Evolutionary conservation across 2,888 invertebrate genomes (phyloP).

Genomic region (Cryptops parisi): DNA sequence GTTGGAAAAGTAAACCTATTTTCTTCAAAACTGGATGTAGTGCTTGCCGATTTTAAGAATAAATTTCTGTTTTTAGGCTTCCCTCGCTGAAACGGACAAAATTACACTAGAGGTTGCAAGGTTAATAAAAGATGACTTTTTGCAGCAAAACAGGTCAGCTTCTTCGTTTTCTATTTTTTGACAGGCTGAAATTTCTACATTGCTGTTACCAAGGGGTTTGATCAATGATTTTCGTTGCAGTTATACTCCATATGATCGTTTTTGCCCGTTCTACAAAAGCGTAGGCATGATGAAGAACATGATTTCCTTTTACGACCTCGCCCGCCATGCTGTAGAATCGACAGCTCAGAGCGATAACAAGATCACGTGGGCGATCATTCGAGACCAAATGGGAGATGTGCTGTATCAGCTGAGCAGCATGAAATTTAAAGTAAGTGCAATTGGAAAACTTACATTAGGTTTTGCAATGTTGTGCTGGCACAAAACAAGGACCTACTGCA

Average conservation of each 20-base stretch:
- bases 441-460: too few species aligned
- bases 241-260: conserved; percentile 85
- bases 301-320: conserved; percentile 96
- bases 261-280: conserved; percentile 99
- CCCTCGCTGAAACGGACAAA: conserved; percentile 96
- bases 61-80: conserved; percentile 41
- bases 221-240: conserved; percentile 31
- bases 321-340: conserved; percentile 92
- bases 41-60: background rate
- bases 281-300: conserved; percentile 98
- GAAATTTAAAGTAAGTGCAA: conserved; percentile 96
- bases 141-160: conserved; percentile 89
- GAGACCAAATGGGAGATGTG: conserved; percentile 90
- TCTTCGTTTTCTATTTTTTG: too few species aligned
- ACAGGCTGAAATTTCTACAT: too few species aligned
- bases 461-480: too few species aligned
- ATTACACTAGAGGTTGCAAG: conserved; percentile 98
- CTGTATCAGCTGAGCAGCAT: conserved; percentile 95
- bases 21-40: background rate
- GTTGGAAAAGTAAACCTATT: conserved; percentile 66
- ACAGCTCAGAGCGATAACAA: conserved; percentile 99
- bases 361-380: conserved; percentile 94
- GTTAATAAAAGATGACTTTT: conserved; percentile 95
- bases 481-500: too few species aligned
- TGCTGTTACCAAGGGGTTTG: too few species aligned